phyloP scores from a whole-genome alignment of 2,113 vertebrate genomes.

The Elgaria multicarinata region DNA sequence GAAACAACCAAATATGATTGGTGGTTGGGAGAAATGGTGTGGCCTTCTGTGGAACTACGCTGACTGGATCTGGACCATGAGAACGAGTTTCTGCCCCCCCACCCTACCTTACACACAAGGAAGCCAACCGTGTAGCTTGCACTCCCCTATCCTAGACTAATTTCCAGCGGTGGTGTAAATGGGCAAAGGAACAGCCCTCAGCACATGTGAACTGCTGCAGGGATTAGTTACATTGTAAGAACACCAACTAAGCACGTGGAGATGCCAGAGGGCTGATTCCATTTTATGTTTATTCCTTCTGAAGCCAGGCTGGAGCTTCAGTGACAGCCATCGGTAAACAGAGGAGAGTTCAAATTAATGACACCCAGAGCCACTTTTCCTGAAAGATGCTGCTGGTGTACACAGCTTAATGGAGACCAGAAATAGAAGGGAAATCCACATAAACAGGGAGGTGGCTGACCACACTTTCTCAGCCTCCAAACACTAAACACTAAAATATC shows the following conservation, averaged over 20 bases:
- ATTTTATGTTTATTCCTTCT: not conserved
- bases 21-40: too few relatives aligned
- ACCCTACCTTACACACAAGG: not conserved
- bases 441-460: not conserved
- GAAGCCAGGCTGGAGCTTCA: not conserved
- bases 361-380: rapidly evolving
- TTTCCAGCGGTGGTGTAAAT: not conserved
- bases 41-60: too few relatives aligned
- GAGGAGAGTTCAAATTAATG: not conserved
- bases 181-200: not conserved
- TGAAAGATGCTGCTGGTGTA: not conserved
- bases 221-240: not conserved
- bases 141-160: not conserved
- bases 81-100: too few relatives aligned
- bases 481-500: not conserved
- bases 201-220: not conserved
- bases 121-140: not conserved
- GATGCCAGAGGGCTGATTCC: not conserved
- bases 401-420: not conserved
- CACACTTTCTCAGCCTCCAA: not conserved
- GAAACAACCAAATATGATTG: too few relatives aligned
- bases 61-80: too few relatives aligned
- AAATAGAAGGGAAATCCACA: not conserved
- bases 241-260: not conserved
- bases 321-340: not conserved